Conservation (phyloP, 2,797 vertebrate genomes). For the Tolypeutes matacus region DNA sequence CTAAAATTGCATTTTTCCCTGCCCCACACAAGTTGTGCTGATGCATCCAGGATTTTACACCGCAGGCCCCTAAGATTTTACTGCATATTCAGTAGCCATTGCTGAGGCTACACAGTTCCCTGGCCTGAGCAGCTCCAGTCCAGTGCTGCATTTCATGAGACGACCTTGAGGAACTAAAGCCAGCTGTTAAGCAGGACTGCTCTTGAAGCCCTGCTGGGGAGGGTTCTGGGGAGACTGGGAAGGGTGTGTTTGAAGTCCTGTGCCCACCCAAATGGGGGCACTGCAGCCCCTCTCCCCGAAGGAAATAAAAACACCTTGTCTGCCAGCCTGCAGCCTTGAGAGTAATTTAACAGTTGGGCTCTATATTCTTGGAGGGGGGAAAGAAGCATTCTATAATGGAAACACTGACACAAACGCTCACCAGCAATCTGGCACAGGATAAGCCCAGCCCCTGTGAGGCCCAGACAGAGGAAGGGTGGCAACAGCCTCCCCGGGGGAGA, state of each 20-base stretch:
- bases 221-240: background rate
- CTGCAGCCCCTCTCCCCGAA: background rate
- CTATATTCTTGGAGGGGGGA: conserved; percentile 67
- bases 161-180: too few relatives aligned
- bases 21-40: accelerated
- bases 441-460: background rate
- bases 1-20: background rate
- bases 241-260: background rate
- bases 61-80: background rate
- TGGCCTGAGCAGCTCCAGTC: accelerated
- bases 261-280: accelerated
- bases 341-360: conserved; percentile 79
- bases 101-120: background rate
- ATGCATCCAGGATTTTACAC: background rate
- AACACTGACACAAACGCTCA: conserved; percentile 76
- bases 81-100: background rate
- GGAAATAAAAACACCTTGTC: background rate
- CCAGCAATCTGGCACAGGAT: conserved; percentile 1
- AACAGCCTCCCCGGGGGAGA: background rate
- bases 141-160: accelerated
- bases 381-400: conserved; percentile 82
- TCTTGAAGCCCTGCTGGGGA: too few relatives aligned
- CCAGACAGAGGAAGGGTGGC: conserved; percentile 41
- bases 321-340: conserved; percentile 68
- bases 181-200: too few relatives aligned